Base-by-base conservation (phyloP, 1,140 invertebrate species). In the Antheraea mylitta region DNA sequence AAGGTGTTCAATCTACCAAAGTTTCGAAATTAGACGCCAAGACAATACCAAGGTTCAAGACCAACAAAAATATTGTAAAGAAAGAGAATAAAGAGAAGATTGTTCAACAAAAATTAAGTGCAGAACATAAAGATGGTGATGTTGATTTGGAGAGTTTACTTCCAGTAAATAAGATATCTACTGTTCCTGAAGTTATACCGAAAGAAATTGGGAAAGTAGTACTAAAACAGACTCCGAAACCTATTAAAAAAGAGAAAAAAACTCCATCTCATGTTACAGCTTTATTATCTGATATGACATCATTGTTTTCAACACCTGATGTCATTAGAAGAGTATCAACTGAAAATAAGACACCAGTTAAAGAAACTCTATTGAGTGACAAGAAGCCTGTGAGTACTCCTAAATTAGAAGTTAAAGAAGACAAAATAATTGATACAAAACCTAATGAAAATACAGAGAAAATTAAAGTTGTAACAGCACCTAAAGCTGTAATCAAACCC, bases 301-400 rank as follows among this genome's bases (percentile, higher is more conserved):
- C 94, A 58, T 78, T 97, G 37, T 96, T 96, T 80, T 96, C 96
- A 13, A 95, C 96, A 59, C 96, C 96, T 9, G 96, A 96, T 92
- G 96, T 96, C 69, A 96, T 97, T 64, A 92, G 95, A 74, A 93
- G 95, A 73, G 95, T 96, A 7, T 93, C 92, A 13, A 92, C 89
- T 67, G 92, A 93, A 71, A 80, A 76, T 67, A 79, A 95, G 72
- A 38, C 75, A 38, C 82, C 85, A 37, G 72, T 72, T 60, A 87
- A 86, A 76, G 67, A 66, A 18, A 8, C 73, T 18, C 53, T 58
- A 36, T 36, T 38, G 30, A 66, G 18, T 72, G 87, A 75, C 64
- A 90, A 92, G 60, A 93, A 92, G 74, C 13, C 71, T 22, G 69
- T 64, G 68, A 80, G 75, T 42, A 72, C 68, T 71, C 71, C 80